phyloP scores from a whole-genome alignment of 2,113 vertebrate genomes.

The Cettia cetti region DNA sequence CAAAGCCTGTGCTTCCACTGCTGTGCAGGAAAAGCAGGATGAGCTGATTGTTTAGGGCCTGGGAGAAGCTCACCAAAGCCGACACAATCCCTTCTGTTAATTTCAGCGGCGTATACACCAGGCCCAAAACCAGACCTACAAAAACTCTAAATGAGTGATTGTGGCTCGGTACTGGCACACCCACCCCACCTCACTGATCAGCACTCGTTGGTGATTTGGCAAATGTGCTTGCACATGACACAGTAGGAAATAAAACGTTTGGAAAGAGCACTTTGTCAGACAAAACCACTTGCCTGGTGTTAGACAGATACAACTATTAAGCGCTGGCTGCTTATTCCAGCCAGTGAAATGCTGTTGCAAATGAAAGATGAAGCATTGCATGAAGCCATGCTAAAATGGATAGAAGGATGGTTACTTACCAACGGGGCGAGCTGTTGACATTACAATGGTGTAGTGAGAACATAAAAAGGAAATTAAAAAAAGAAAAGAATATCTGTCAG shows the following conservation, averaged over 20 bases:
- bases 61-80: slow-evolving; percentile 10
- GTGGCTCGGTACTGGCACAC: background rate
- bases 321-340: slow-evolving; percentile 1
- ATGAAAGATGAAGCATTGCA: slow-evolving; percentile 76
- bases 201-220: background rate
- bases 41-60: background rate
- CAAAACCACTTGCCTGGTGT: slow-evolving; percentile 12
- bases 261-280: slow-evolving; percentile 6
- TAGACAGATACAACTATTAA: slow-evolving; percentile 24
- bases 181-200: background rate
- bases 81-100: background rate
- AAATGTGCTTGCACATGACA: background rate
- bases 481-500: slow-evolving; percentile 87
- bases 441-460: slow-evolving; percentile 94
- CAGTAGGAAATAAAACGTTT: slow-evolving; percentile 26
- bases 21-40: slow-evolving; percentile 19
- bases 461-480: slow-evolving; percentile 82
- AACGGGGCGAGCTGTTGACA: slow-evolving; percentile 96
- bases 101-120: background rate
- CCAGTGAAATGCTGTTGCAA: slow-evolving; percentile 57
- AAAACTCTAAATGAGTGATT: background rate
- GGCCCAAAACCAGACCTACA: background rate
- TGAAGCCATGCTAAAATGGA: slow-evolving; percentile 87
- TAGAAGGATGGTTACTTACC: slow-evolving; percentile 99
- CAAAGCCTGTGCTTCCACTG: slow-evolving; percentile 28